Evolutionary conservation across 2,113 vertebrate genomes (phyloP).

Genomic region (Uropsilus gracilis): DNA sequence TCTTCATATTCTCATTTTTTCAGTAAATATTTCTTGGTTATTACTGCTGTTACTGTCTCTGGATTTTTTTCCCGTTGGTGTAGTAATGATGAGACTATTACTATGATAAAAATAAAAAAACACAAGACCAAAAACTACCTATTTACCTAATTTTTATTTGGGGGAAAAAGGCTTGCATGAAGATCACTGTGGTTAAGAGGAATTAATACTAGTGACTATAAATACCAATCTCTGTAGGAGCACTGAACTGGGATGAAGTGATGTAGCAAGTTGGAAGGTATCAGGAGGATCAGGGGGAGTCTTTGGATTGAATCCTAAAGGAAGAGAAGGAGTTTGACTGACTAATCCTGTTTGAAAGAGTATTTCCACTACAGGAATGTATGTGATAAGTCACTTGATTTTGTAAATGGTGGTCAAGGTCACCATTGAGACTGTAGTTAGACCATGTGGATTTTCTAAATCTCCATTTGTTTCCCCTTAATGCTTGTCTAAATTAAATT

Average conservation of each 20-base stretch:
- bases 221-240: neutral
- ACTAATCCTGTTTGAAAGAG: neutral
- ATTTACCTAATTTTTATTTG: neutral
- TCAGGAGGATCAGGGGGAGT: neutral
- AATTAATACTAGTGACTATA: neutral
- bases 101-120: neutral
- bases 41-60: neutral
- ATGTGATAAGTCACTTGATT: neutral
- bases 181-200: neutral
- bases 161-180: neutral
- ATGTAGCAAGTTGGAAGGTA: neutral
- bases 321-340: neutral
- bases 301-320: neutral
- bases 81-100: neutral
- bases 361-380: neutral
- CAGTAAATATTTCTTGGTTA: conserved; percentile 9
- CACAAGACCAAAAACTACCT: neutral
- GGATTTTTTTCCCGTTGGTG: neutral
- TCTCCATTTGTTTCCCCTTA: neutral
- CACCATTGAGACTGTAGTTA: neutral
- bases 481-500: neutral
- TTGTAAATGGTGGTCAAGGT: neutral
- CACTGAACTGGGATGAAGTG: neutral
- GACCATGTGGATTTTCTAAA: neutral
- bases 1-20: neutral